Percentiles rank a stretch among this genome's conserved stretches.
phyloP scores from a whole-genome alignment of 2,888 invertebrate genomes.

The Allophyes oxyacanthae region DNA sequence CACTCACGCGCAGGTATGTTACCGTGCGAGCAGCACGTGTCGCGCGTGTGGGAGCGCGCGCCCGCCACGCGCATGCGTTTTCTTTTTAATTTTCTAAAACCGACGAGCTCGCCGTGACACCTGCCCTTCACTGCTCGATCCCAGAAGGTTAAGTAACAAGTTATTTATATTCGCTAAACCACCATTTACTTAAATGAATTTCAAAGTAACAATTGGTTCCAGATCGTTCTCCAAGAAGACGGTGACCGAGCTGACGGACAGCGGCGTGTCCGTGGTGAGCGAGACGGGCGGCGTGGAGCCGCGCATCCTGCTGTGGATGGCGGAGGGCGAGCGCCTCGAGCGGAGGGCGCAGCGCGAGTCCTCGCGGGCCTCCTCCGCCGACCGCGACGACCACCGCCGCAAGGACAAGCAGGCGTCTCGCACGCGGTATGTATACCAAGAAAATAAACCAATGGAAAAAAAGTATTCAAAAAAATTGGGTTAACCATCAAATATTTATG shows the following conservation, averaged over 20 bases:
- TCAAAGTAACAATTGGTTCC: conserved; percentile 2
- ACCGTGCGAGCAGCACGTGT: conserved; percentile 92
- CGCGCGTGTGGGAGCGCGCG: conserved; percentile 92
- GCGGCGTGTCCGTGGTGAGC: conserved; percentile 88
- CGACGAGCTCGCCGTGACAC: no score
- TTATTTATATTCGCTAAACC: no score
- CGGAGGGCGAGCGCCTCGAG: conserved; percentile 61
- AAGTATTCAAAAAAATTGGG: no score
- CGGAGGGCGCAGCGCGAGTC: conserved; percentile 53
- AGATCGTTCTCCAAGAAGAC: conserved; percentile 92
- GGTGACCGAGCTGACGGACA: conserved; percentile 93
- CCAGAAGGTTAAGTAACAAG: no score
- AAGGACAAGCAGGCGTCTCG: conserved; percentile 55
- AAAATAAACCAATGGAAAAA: no score
- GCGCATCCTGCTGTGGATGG: conserved; percentile 81
- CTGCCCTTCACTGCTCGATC: no score
- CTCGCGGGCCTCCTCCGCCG: conserved; percentile 70
- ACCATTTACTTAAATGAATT: no score
- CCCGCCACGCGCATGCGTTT: conserved; percentile 66
- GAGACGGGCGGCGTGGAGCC: conserved; percentile 78
- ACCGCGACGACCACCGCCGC: conserved; percentile 68
- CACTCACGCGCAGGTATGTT: conserved; percentile 68
- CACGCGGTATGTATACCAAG: conserved; percentile 12
- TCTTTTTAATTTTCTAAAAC: no score
- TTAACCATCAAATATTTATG: no score